Evolutionary conservation across 2,113 vertebrate genomes (phyloP).

Genomic region (Irena cyanogastra): DNA sequence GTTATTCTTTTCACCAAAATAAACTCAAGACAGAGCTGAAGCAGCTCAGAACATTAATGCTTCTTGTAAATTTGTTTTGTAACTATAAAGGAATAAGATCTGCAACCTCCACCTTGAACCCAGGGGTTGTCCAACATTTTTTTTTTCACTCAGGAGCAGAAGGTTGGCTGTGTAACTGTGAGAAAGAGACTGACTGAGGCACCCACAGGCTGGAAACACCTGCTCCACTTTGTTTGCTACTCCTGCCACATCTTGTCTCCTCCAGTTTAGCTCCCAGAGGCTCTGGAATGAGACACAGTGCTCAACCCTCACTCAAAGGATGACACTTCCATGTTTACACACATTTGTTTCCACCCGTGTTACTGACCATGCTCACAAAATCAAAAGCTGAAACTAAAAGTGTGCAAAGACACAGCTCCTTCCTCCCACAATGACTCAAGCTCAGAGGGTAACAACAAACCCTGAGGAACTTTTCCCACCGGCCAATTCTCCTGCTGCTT

Average conservation of each 20-base stretch:
- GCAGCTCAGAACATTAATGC: not conserved
- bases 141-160: not conserved
- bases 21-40: not conserved
- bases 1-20: not conserved
- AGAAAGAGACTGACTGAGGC: not conserved
- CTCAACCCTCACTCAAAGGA: not conserved
- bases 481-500: not conserved
- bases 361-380: not conserved
- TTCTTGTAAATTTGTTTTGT: not conserved
- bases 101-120: not conserved
- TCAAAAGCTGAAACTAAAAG: not conserved
- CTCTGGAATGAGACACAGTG: not conserved
- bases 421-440: not conserved
- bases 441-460: not conserved
- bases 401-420: not conserved
- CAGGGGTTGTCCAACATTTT: not conserved
- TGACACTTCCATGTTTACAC: not conserved
- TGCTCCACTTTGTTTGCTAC: not conserved
- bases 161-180: not conserved
- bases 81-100: not conserved
- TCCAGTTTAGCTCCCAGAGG: not conserved
- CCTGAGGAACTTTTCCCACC: not conserved
- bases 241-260: not conserved
- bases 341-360: not conserved
- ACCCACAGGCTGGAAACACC: not conserved